phyloP scores from a whole-genome alignment of 2,888 invertebrate species.

The Anaspis maculata region DNA sequence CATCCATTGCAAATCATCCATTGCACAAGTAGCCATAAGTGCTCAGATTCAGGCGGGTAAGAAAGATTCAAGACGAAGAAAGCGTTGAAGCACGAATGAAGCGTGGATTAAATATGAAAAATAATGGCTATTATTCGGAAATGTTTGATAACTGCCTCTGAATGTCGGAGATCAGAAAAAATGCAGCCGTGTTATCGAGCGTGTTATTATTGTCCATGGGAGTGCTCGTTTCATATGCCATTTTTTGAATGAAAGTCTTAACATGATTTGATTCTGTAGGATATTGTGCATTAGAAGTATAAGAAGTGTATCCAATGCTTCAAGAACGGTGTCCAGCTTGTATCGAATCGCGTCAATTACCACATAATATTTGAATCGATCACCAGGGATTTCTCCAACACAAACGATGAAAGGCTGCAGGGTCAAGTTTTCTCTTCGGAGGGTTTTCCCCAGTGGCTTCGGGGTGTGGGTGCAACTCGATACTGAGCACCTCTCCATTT shows the following conservation, averaged over 20 bases:
- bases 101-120: too few species aligned
- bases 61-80: too few species aligned
- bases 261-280: background rate
- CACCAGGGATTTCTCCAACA: too few species aligned
- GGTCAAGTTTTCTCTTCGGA: background rate
- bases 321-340: background rate
- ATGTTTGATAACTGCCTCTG: background rate
- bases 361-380: too few species aligned
- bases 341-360: background rate
- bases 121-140: too few species aligned
- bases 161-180: background rate
- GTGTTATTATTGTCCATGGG: background rate
- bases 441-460: too few species aligned
- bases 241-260: background rate
- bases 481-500: too few species aligned
- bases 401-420: background rate
- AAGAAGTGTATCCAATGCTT: background rate
- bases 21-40: too few species aligned
- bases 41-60: too few species aligned
- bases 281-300: background rate
- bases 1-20: too few species aligned
- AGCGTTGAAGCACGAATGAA: too few species aligned
- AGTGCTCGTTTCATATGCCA: background rate
- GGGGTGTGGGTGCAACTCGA: too few species aligned
- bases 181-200: background rate